phyloP scores from a whole-genome alignment of 1,140 invertebrate species.

The Achroia grisella region DNA sequence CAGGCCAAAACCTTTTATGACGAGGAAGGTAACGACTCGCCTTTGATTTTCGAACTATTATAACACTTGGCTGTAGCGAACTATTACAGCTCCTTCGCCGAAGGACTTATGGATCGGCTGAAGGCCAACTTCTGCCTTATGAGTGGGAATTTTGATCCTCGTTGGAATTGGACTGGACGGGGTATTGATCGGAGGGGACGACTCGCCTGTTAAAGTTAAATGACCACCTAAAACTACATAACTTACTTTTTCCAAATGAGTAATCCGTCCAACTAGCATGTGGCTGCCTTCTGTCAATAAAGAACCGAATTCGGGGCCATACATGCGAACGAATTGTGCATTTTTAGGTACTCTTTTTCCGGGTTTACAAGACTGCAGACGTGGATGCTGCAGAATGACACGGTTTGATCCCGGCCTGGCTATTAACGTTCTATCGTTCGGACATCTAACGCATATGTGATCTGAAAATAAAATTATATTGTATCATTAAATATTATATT shows the following conservation, averaged over 20 bases:
- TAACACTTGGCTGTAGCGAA: no score
- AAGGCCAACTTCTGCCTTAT: no score
- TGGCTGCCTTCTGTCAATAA: constrained; percentile 43
- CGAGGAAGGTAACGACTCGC: no score
- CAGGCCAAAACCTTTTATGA: no score
- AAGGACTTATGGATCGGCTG: no score
- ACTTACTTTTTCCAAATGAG: constrained; percentile 35
- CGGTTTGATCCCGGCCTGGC: constrained; percentile 35
- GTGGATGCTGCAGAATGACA: constrained; percentile 36
- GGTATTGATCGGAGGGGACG: no score
- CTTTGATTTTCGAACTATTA: no score
- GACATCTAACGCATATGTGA: constrained; percentile 43
- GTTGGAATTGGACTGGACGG: no score
- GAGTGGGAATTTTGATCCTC: no score
- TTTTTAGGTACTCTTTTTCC: constrained; percentile 27
- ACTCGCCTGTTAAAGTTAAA: neutral
- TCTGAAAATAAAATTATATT: constrained; percentile 7
- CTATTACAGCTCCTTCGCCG: no score
- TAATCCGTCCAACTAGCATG: constrained; percentile 34
- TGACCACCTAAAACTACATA: constrained; percentile 3
- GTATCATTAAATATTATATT: no score
- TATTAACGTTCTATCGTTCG: constrained; percentile 49
- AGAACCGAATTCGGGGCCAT: constrained; percentile 48
- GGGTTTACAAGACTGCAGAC: constrained; percentile 31
- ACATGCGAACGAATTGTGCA: constrained; percentile 31